Conservation (phyloP, 1,140 invertebrate species). For the Stenopsyche tienmushanensis region DNA sequence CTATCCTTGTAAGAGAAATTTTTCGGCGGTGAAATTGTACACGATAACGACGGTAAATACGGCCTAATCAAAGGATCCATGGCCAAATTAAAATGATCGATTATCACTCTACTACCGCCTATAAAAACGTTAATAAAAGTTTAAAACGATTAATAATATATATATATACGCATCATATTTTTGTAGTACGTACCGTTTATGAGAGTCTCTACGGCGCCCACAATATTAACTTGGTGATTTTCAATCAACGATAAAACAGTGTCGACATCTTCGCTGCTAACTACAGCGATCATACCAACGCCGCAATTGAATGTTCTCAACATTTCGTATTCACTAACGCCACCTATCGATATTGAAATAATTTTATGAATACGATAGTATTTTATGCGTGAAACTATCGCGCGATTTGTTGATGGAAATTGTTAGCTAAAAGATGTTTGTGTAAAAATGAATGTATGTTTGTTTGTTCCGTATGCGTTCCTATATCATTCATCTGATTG, state of each 20-base stretch:
- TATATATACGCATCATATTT: neutral
- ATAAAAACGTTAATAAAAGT: conserved; percentile 1
- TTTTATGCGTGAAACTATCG: neutral
- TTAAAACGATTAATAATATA: neutral
- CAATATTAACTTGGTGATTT: conserved; percentile 50
- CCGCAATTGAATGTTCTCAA: conserved; percentile 92
- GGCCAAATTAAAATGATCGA: conserved; percentile 66
- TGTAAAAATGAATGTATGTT: too few species aligned
- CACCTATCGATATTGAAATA: conserved; percentile 57
- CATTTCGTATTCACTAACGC: conserved; percentile 74
- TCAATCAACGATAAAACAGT: conserved; percentile 48
- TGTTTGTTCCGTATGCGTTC: too few species aligned
- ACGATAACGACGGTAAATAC: conserved; percentile 35
- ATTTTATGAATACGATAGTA: neutral
- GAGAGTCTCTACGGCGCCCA: conserved; percentile 58
- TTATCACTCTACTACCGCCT: conserved; percentile 60
- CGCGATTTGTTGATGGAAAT: too few species aligned
- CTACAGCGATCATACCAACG: conserved; percentile 85
- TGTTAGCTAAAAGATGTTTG: too few species aligned
- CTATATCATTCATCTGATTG: too few species aligned
- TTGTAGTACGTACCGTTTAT: conserved; percentile 26
- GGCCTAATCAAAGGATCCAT: conserved; percentile 54
- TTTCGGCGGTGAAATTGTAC: conserved; percentile 40
- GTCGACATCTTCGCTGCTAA: conserved; percentile 54
- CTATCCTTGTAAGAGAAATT: conserved; percentile 74